Evolutionary conservation across 2,797 vertebrate species (phyloP).

Genomic region (Phalanger gymnotis): DNA sequence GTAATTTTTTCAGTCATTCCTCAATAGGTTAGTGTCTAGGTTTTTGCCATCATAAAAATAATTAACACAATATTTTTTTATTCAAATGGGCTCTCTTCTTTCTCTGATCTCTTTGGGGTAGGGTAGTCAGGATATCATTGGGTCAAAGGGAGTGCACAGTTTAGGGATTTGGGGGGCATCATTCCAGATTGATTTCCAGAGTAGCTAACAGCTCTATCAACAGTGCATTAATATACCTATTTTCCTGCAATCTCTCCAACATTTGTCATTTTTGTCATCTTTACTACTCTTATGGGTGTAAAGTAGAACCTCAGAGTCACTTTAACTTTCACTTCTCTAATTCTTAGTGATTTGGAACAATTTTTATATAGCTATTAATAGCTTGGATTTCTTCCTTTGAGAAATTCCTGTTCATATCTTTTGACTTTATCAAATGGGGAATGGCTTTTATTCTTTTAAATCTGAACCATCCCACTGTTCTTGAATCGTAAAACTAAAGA

Average conservation of each 20-base stretch:
- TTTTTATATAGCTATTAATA: background rate
- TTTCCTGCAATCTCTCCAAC: background rate
- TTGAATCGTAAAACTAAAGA: background rate
- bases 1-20: background rate
- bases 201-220: background rate
- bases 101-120: background rate
- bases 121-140: background rate
- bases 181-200: background rate
- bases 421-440: background rate
- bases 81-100: background rate
- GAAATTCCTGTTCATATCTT: background rate
- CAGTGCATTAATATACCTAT: background rate
- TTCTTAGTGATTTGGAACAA: background rate
- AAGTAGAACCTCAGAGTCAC: background rate
- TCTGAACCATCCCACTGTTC: background rate
- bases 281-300: background rate
- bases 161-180: background rate
- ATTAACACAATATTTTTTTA: background rate
- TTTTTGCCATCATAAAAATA: background rate
- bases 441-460: background rate
- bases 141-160: background rate
- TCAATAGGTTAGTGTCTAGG: background rate
- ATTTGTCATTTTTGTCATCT: background rate
- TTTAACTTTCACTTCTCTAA: background rate
- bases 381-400: background rate